Evolutionary conservation across 1,140 invertebrate genomes (phyloP), one percentile per base, ranked within the genome.

Genomic region (Eumaeus atala): DNA sequence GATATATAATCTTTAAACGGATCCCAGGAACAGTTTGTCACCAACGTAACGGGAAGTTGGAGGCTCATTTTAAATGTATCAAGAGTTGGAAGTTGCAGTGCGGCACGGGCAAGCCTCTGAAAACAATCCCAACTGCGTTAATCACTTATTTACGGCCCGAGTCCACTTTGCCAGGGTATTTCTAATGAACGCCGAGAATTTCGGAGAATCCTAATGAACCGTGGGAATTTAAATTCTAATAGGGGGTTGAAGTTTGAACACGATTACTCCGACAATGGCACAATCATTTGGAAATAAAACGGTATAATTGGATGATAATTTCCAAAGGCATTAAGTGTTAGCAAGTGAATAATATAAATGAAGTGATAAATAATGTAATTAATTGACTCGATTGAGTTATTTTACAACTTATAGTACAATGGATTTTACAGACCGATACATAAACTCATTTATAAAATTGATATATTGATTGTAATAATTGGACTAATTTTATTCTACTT

Each of bases 61-160:
- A 56, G 53, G 61, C 69, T 85, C 74, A 84, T 83, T 77, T 67
- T 70, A 82, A 83, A 82, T 83, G 79, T 80, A 83, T 77, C 75
- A 80, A 78, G 70, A 82, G 69, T 77, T 80, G 56, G 59, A 54
- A 69, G 73, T 70, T 78, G 77, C 74, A 74, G 61, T 59, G 57
- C 62, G 51, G 60, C 60, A 61, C 59, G 56, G 65, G 58, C n/a
- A n/a, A n/a, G n/a, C 66, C 69, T 69, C 70, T 74, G 74, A 82
- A 83, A 85, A 83, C 82, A 85, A 85, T 85, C 74, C 74, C 69
- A 80, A 85, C 82, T 79, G 78, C 78, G 74, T 82, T 85, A 83
- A 85, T 85, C 82, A 85, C 82, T 83, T 85, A 85, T 85, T 85
- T 83, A 85, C 73, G 72, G 66, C 76, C 64, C 58, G 66, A 68